Evolutionary conservation across 2,888 invertebrate genomes (phyloP), one percentile per base, ranked within the genome.

Genomic region (Oxyteleia sp.): DNA sequence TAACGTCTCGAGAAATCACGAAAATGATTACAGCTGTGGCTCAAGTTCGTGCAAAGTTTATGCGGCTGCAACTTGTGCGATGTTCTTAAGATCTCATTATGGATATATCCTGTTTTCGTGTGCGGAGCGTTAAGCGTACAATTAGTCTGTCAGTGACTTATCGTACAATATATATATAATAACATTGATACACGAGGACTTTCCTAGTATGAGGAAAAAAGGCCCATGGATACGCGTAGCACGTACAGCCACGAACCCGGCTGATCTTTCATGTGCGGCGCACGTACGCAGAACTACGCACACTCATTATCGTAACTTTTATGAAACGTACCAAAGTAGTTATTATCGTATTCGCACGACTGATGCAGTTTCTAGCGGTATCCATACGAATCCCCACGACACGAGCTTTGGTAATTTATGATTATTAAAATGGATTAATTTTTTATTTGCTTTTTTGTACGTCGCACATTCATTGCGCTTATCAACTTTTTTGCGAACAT

Each of bases 271-370:
- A 47, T 32, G 72, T 64, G 38, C 72, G 43, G 38, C 57, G 63
- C 78, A 47, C 61, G 76, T 69, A 78, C 68, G 76, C 83, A 64
- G 47, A 32, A 13, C 16, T 64, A 71, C 79, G 71, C 64, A 71
- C 41, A 41, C 57, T 66, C 74, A 68, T 81, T 81, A 75, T 63
- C 74, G 55, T 69, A 61, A 74, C 61, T 75, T 75, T 74, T 61
- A 41, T 43, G 32, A 51, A 59, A 38, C 57, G 20, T 55, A 13
- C 20, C 55, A 64, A 66, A 66, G 53, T 57, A 72, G 69, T 82
- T 74, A 86, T 85, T 86, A 86, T 68, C 74, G 68, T 47, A 79
- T 85, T 83, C 74, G 69, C 59, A 47, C 81, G 81, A 71, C 49
- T 64, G 57, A 71, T 63, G 20, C 20, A 43, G 75, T 69, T 75